Base-by-base conservation (phyloP, 1,140 invertebrate genomes). In the Nylanderia fulva region DNA sequence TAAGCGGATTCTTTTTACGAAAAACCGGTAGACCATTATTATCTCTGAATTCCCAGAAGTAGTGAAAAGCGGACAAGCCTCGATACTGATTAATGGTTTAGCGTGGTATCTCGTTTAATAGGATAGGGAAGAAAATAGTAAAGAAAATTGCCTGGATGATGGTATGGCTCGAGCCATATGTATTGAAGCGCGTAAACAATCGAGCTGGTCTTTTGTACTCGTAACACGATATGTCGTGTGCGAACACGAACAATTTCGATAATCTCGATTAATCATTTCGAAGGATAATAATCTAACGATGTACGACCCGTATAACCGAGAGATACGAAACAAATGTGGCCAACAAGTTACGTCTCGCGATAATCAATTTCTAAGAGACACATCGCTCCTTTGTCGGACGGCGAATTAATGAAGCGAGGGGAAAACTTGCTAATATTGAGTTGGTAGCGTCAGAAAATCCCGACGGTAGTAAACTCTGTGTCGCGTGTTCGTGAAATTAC, bases 81-180 rank as follows among this genome's bases (percentile, higher is more conserved):
- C 48, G 85, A 86, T 87, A 87, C 66, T 85, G 85, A 87, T 87
- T 86, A 87, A 87, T 82, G 52, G 60, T 86, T 87, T 86, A 86
- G 72, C 68, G 45, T 56, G 61, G 36, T 84, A 69, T 21, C 63
- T 79, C 45, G 15, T 54, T 79, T 68, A 68, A 79, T 54, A 69
- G 45, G 8, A 79, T 45, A 29, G 13, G 15, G 6, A 18, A n/a
- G n/a, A n/a, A n/a, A 29, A 45, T 64, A 39, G 58, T 54, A 68
- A 79, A 69, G 76, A 79, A 79, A 79, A 79, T 69, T 68, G 33
- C 33, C 8, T 18, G 33, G 45, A 68, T 79, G 54, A 69, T 68
- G 3, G 36, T 27, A 45, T 5, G 45, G 63, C 15, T 64, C 36
- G 39, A 29, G 42, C 8, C 18, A 24, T 33, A 36, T 42, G n/a